Base-by-base conservation (phyloP, 2,888 invertebrate species). In the Andrena fulva region DNA sequence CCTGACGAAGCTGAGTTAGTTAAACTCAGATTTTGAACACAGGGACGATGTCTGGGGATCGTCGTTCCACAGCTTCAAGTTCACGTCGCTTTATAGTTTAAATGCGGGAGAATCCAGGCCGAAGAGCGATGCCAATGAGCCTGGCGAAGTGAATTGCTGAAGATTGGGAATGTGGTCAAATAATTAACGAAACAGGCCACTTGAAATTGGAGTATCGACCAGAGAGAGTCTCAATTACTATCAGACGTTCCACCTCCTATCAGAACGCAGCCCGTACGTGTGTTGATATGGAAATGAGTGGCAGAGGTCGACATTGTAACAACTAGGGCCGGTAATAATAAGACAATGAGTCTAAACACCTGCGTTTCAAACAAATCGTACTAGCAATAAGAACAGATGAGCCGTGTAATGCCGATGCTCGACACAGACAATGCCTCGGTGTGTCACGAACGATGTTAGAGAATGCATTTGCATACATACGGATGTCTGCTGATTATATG, bases 331-430 rank as follows among this genome's bases (percentile, higher is more conserved):
- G 42, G 35, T 74, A 64, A 63, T 29, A 35, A 52, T 63, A 27
- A 27, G 50, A 52, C 60, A 42, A 70, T 42, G 31, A 69, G 48
- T 48, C 33, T 67, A 67, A 52, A 56, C 54, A 76, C 59, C 60
- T 74, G 63, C 12, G 56, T 27, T 56, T 71, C 24, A 29, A 52
- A 24, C 48, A 48, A 62, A 52, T n/a, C 31, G 33, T 71, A 24
- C 24, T 24, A 33, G 24, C 20, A 80, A 73, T 50, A 54, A 31
- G 35, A 33, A 4, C 5, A 74, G 68, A 78, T 56, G 73, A 67
- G 48, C 56, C 42, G 29, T n/a, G 24, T 24, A 35, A 68, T 31
- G 48, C 20, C 42, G 12, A 54, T 70, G 27, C 60, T 27, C n/a
- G 10, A 33, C 24, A 33, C 59, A 69, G 31, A 56, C 64, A 27